Percentiles rank a stretch among this genome's conserved stretches.
Conservation (phyloP, 2,113 vertebrate genomes). For the Microcebus jonahi region DNA sequence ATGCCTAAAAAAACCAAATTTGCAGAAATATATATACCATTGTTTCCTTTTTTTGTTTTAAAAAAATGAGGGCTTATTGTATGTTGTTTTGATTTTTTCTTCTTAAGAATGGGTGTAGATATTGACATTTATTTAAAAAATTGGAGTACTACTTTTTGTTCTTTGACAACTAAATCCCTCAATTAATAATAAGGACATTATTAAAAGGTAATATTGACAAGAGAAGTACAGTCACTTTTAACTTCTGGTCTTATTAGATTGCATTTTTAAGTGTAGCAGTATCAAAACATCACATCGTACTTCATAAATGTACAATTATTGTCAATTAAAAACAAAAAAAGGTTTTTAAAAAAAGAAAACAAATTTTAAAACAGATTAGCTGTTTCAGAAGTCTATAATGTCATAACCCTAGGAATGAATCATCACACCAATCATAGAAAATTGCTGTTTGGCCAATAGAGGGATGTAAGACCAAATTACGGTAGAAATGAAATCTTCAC, state of each 20-base stretch:
- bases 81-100: background rate
- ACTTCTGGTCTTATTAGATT: background rate
- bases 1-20: slow-evolving; percentile 35
- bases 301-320: background rate
- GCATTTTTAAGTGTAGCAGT: background rate
- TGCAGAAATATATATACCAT: background rate
- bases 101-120: background rate
- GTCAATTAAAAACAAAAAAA: background rate
- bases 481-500: background rate
- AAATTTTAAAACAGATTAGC: no score
- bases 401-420: background rate
- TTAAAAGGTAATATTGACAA: background rate
- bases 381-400: background rate
- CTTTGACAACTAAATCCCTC: background rate
- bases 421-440: background rate
- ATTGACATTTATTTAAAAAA: background rate
- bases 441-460: background rate
- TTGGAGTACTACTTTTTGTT: background rate
- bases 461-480: background rate
- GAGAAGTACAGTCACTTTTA: slow-evolving; percentile 19
- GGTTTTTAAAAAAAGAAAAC: background rate
- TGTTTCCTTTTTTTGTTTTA: background rate
- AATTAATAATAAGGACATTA: background rate
- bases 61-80: background rate
- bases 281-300: background rate